Conservation (phyloP, 1,140 invertebrate genomes). For the Eumeta japonica region DNA sequence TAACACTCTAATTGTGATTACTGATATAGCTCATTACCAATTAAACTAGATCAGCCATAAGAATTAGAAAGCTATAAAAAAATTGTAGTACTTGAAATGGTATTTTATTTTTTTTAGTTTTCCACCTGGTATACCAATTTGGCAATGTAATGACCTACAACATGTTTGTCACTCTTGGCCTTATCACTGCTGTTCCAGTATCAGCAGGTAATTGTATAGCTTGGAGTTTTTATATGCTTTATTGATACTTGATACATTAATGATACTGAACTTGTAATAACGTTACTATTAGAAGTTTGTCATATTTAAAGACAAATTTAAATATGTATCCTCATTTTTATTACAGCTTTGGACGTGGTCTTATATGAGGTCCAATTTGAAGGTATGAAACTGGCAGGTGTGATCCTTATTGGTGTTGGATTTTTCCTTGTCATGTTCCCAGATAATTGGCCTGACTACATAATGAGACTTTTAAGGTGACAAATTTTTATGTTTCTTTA, state of each 20-base stretch:
- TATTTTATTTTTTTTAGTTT: constrained; percentile 64
- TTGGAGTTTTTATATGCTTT: too few relatives aligned
- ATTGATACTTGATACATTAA: not conserved
- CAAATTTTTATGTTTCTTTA: too few relatives aligned
- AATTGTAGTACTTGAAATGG: too few relatives aligned
- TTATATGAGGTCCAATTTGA: constrained; percentile 82
- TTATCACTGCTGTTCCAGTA: constrained; percentile 88
- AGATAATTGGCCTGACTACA: constrained; percentile 93
- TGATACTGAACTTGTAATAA: not conserved
- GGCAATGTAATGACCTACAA: constrained; percentile 88
- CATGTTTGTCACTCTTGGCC: constrained; percentile 86
- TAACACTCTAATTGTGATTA: too few relatives aligned
- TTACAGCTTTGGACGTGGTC: constrained; percentile 82
- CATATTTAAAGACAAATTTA: constrained; percentile 6
- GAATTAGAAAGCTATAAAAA: too few relatives aligned
- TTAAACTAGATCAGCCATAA: too few relatives aligned
- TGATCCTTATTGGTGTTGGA: constrained; percentile 85
- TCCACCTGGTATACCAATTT: constrained; percentile 88
- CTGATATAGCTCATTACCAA: too few relatives aligned
- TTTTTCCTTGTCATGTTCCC: constrained; percentile 94
- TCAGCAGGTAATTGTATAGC: constrained; percentile 73
- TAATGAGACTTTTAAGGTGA: constrained; percentile 84
- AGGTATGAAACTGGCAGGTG: constrained; percentile 92
- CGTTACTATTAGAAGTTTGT: not conserved
- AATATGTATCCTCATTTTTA: constrained; percentile 14